Evolutionary conservation across 2,113 vertebrate genomes (phyloP), one percentile per base, ranked within the genome.

Genomic region (Heloderma charlesbogerti): DNA sequence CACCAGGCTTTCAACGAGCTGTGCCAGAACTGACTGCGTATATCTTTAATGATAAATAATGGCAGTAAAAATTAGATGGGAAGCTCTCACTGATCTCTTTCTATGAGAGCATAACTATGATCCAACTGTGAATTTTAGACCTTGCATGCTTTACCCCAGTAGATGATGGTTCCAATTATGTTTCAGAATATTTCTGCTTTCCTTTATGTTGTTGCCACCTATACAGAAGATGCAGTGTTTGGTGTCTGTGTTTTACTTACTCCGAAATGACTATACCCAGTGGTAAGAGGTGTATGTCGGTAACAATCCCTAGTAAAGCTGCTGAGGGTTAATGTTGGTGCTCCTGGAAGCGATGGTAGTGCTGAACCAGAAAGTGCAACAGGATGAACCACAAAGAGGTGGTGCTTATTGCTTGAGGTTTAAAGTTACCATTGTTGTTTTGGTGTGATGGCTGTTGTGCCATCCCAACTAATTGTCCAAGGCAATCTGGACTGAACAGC

Each of bases 81-180:
- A n/a, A n/a, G n/a, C n/a, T n/a, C n/a, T n/a, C n/a, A n/a, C n/a
- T n/a, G n/a, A n/a, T n/a, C n/a, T n/a, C n/a, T n/a, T n/a, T n/a
- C n/a, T n/a, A n/a, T n/a, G n/a, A 45, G 4, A 31, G 12, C 4
- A 27, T 31, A 3, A 1, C 79, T 69, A 43, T 0, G 3, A 60
- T 37, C 1, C 60, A 1, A 10, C 3, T 6, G 22, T 2, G 67
- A 4, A 1, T 22, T 40, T 54, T 0, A 71, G 60, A 1, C 7
- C 22, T 37, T 1, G 43, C 66, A 25, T 79, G 9, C 20, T 48
- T 45, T 48, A 45, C 43, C 77, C 20, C 40, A 45, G 74, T 22
- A 77, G 83, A 40, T 51, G 29, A 1, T 51, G 54, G 8, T n/a
- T 10, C 37, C 37, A 43, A 43, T 63, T 84, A 40, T 29, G 66